phyloP scores from a whole-genome alignment of 2,113 vertebrate species.

The Monopterus albus region DNA sequence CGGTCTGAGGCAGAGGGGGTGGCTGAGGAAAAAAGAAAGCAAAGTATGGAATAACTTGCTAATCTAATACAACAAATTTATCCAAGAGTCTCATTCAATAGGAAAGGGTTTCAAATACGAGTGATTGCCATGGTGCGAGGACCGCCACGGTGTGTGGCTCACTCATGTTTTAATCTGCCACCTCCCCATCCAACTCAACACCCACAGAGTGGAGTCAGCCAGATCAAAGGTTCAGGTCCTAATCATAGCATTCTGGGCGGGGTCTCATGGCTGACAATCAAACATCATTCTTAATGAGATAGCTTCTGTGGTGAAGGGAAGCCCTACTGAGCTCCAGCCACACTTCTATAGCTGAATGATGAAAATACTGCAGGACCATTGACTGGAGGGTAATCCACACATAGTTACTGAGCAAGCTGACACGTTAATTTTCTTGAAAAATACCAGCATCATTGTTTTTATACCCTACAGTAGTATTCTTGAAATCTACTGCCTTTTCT shows the following conservation, averaged over 20 bases:
- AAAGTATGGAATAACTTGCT: conserved; percentile 8
- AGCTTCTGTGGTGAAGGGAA: conserved; percentile 31
- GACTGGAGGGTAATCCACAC: conserved; percentile 27
- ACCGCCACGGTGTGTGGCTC: conserved; percentile 39
- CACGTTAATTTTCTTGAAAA: conserved; percentile 19
- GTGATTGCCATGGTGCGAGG: conserved; percentile 40
- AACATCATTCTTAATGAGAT: conserved; percentile 24
- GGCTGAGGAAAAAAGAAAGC: conserved; percentile 37
- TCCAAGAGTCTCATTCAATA: conserved; percentile 45
- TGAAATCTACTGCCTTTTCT: neutral
- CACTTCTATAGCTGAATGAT: conserved; percentile 1
- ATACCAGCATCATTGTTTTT: neutral
- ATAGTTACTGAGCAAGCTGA: conserved; percentile 3
- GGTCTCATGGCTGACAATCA: conserved; percentile 39
- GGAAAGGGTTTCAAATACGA: conserved; percentile 51
- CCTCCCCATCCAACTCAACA: neutral
- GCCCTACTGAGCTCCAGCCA: conserved; percentile 45
- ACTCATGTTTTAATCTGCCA: conserved; percentile 63
- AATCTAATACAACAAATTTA: conserved; percentile 59
- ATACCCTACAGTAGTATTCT: neutral
- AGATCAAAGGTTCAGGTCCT: conserved; percentile 67
- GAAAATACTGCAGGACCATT: conserved; percentile 26
- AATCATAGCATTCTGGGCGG: conserved; percentile 33
- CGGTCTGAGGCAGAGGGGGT: conserved; percentile 28
- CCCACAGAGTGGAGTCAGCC: conserved; percentile 21